A percentile compares a stretch with the other conserved stretches of the same genome.
These are phyloP conservation scores for Trichonephila inaurata DNA, from an alignment of 1,140 invertebrate species.

Conservation along the genomic window DNA sequence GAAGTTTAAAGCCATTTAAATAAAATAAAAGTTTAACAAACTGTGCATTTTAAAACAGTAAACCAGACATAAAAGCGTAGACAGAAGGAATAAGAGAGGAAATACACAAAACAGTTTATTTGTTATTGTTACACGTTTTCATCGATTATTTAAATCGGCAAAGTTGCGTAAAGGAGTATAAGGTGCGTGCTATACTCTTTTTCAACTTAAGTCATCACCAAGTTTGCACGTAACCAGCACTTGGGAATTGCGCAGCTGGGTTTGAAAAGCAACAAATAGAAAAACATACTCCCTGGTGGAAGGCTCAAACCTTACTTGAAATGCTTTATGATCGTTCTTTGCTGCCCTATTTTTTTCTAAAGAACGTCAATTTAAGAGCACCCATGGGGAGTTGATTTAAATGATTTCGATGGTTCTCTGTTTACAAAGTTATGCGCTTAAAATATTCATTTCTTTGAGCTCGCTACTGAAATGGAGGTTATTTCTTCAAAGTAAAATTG, in stretches of 20 bases:
- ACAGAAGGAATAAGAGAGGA: not conserved
- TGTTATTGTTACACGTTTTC: constrained; percentile 37
- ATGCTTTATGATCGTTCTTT: constrained; percentile 65
- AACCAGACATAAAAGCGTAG: not conserved
- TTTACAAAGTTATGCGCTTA: constrained; percentile 50
- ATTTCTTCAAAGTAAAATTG: constrained; percentile 16
- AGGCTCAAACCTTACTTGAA: not conserved
- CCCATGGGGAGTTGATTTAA: constrained; percentile 62
- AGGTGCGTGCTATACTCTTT: constrained; percentile 59
- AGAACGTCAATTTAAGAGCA: constrained; percentile 46
- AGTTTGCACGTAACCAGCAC: constrained; percentile 61
- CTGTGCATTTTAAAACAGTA: not conserved
- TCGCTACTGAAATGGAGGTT: not conserved
- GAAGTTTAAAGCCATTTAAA: no score
- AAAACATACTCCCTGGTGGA: constrained; percentile 41
- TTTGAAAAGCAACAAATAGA: constrained; percentile 56
- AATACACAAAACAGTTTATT: not conserved
- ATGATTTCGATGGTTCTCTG: not conserved
- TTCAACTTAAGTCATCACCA: constrained; percentile 66
- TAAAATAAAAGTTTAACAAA: not conserved
- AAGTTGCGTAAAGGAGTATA: not conserved
- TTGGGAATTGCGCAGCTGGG: constrained; percentile 54
- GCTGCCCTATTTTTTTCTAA: not conserved
- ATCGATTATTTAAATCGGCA: constrained; percentile 65
- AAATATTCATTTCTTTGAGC: constrained; percentile 47